Conservation (phyloP, 2,888 invertebrate species). For the Blera fallax region DNA sequence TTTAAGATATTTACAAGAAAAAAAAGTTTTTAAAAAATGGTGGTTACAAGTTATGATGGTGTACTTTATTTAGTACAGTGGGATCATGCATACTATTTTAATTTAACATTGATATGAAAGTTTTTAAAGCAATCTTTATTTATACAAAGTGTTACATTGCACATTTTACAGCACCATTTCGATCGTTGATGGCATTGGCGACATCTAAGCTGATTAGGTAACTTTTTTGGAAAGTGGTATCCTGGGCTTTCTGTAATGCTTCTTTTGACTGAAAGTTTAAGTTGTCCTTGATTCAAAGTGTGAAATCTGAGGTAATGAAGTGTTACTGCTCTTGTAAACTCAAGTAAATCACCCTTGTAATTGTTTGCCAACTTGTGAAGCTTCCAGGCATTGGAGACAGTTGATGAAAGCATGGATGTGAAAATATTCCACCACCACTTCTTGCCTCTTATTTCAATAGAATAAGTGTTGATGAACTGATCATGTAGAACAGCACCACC, state of each 20-base stretch:
- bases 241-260: conserved; percentile 37
- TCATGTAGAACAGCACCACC: conserved; percentile 31
- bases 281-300: conserved; percentile 3
- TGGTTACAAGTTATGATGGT: no score
- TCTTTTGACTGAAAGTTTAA: conserved; percentile 31
- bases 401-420: conserved; percentile 23
- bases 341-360: background rate
- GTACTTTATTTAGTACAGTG: no score
- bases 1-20: no score
- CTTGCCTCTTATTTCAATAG: conserved; percentile 58
- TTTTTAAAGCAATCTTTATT: background rate
- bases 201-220: no score
- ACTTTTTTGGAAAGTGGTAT: conserved; percentile 15
- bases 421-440: conserved; percentile 59
- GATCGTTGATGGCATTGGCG: conserved; percentile 38
- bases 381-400: conserved; percentile 22
- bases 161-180: conserved; percentile 56
- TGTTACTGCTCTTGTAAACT: conserved; percentile 4
- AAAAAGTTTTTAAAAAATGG: no score
- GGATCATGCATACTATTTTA: no score
- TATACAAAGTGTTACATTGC: conserved; percentile 25
- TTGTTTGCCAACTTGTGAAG: conserved; percentile 7
- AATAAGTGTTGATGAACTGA: conserved; percentile 7
- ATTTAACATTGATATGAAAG: no score
- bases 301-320: conserved; percentile 51